Evolutionary conservation across 2,113 vertebrate genomes (phyloP).

Genomic region (Atrichornis clamosus): DNA sequence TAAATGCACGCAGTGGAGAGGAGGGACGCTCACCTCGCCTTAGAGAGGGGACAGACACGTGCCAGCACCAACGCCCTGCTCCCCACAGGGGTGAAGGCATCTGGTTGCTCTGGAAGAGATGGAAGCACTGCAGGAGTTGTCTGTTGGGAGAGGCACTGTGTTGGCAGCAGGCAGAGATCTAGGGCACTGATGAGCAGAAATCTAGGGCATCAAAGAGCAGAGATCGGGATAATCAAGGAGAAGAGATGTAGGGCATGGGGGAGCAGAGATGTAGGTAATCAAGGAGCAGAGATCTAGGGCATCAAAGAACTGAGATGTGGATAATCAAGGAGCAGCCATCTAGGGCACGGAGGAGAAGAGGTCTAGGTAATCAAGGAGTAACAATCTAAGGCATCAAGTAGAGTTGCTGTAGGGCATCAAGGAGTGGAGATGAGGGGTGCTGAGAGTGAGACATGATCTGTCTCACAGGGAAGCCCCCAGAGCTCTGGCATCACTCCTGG

Average conservation of each 20-base stretch:
- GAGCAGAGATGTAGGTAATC: slow-evolving; percentile 9
- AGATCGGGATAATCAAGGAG: slow-evolving; percentile 1
- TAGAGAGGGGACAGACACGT: not conserved
- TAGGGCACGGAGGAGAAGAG: not conserved
- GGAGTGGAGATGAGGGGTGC: not conserved
- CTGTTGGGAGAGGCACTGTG: not conserved
- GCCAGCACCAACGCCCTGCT: not conserved
- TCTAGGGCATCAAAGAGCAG: slow-evolving; percentile 23
- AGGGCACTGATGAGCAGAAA: not conserved
- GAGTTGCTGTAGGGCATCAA: not conserved
- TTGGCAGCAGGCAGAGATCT: slow-evolving; percentile 3
- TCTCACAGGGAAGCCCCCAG: not conserved
- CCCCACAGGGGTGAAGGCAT: not conserved
- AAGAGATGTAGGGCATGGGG: not conserved
- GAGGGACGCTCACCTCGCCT: not conserved
- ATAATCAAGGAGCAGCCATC: not conserved
- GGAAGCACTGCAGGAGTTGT: not conserved
- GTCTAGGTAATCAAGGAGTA: not conserved
- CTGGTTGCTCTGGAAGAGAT: not conserved
- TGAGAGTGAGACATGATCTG: not conserved
- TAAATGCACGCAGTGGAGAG: rapidly evolving
- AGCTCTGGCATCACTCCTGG: not conserved
- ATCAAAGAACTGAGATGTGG: not conserved
- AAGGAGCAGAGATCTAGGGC: not conserved
- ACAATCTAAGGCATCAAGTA: not conserved